A percentile compares a stretch with the other conserved stretches of the same genome.
These are phyloP conservation scores for Sialia sialis DNA, from an alignment of 2,113 vertebrate species.

Conservation along the genomic window DNA sequence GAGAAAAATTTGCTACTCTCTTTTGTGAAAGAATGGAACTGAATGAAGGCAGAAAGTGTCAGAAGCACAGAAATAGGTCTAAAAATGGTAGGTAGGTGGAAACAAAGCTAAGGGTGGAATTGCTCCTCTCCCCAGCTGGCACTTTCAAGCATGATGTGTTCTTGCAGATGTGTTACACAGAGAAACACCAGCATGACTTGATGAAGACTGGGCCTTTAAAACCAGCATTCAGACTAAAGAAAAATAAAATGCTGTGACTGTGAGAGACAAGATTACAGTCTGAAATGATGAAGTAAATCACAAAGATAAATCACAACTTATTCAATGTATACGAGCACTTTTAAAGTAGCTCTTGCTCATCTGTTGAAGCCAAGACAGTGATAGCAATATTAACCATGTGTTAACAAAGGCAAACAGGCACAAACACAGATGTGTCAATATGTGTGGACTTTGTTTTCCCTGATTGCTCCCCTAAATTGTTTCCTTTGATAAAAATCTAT, in stretches of 20 bases:
- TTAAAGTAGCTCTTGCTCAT: neutral
- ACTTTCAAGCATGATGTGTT: neutral
- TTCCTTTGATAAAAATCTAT: neutral
- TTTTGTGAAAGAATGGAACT: neutral
- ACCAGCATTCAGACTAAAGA: neutral
- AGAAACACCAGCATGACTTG: fast-evolving
- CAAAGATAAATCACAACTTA: neutral
- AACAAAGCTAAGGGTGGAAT: neutral
- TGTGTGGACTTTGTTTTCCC: neutral
- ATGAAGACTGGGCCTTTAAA: neutral
- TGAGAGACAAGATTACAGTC: neutral
- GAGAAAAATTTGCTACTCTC: neutral
- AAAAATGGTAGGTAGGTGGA: neutral
- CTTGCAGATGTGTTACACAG: neutral
- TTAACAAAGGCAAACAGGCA: neutral
- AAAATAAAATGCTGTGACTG: neutral
- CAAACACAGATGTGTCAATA: neutral
- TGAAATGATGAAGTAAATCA: neutral
- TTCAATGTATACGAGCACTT: neutral
- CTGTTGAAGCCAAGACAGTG: neutral
- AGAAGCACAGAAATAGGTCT: neutral
- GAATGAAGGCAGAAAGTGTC: neutral
- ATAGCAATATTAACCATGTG: neutral
- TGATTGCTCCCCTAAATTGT: neutral
- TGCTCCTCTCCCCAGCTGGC: neutral